Conservation (phyloP, 2,113 vertebrate species). For the crab-eating macaque (Macaca fascicularis) region T2T-MFA8v1.1 NC_088385.1:26057501-26058000, state of each 20-base stretch:
- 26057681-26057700: conserved; percentile 2
- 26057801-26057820: background rate
- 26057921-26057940: background rate
- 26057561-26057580: background rate
- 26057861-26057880: background rate
- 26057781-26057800: background rate
- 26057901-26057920: background rate
- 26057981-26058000: background rate
- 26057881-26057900: background rate
- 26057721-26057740: conserved; percentile 39
- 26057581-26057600: conserved; percentile 1
- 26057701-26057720: conserved; percentile 8
- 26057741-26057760: conserved; percentile 40
- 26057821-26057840: background rate
- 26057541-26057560: background rate
- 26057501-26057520: background rate
- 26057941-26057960: background rate
- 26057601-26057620: background rate
- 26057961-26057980: background rate
- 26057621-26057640: background rate
- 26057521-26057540: background rate
- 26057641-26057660: conserved; percentile 16
- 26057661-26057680: background rate
- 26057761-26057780: background rate
- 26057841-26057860: background rate